Conservation (phyloP, 2,888 invertebrate genomes). For the Pyrochroa serraticornis region DNA sequence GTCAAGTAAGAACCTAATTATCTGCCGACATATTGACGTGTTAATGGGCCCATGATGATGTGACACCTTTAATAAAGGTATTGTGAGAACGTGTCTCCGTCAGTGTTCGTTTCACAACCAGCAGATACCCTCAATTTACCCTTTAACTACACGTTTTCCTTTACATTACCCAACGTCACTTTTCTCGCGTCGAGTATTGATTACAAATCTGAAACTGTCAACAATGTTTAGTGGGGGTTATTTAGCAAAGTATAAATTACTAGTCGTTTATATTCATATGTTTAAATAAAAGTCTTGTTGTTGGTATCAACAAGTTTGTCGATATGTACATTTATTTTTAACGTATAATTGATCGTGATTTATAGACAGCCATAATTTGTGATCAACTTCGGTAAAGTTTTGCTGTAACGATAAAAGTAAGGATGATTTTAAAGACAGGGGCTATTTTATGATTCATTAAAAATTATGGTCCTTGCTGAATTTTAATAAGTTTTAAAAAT, state of each 20-base stretch:
- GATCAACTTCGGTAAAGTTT: not conserved
- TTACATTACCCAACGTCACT: constrained; percentile 8
- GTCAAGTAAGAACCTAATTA: no score
- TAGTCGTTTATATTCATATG: no score
- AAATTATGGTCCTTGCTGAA: constrained; percentile 3
- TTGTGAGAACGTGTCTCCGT: no score
- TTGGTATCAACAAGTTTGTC: no score
- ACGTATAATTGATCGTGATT: not conserved
- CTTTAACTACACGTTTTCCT: constrained; percentile 5
- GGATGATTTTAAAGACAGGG: not conserved
- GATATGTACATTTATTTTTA: no score
- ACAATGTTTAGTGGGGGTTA: no score
- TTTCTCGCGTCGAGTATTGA: constrained; percentile 14
- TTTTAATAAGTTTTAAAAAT: constrained; percentile 15
- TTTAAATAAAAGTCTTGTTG: no score
- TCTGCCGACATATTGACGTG: no score
- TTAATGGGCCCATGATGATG: no score
- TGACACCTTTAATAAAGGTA: not conserved
- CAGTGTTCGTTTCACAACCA: no score
- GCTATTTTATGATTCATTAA: constrained; percentile 7
- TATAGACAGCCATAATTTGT: not conserved
- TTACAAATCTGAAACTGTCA: not conserved
- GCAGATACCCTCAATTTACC: not conserved
- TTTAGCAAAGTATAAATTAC: no score
- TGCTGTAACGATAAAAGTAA: no score